Evolutionary conservation across 2,113 vertebrate species (phyloP).

Genomic region (Seriola dumerili): DNA sequence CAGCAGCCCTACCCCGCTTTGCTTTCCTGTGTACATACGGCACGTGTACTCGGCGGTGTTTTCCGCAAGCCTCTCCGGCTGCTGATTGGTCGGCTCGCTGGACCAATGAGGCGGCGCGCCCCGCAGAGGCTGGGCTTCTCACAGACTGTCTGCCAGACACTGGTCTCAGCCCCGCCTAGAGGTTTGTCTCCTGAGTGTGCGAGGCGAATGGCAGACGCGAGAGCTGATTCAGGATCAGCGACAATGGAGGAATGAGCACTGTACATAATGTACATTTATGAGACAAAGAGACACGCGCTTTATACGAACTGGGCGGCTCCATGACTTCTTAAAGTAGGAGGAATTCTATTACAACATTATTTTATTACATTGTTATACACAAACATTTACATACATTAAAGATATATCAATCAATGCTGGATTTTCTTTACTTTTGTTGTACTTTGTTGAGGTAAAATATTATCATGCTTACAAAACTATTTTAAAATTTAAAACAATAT

Average conservation of each 20-base stretch:
- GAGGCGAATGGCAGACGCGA: accelerated
- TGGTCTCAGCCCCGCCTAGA: conserved; percentile 31
- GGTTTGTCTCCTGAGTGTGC: neutral
- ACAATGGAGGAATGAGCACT: accelerated
- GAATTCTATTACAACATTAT: neutral
- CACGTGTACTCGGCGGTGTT: conserved; percentile 78
- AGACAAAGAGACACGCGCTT: conserved; percentile 16
- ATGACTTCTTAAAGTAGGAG: neutral
- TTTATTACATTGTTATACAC: neutral
- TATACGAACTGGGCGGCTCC: too few species aligned
- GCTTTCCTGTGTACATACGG: conserved; percentile 46
- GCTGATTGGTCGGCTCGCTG: conserved; percentile 67
- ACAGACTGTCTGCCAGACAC: neutral
- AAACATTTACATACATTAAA: too few species aligned
- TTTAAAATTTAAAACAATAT: too few species aligned
- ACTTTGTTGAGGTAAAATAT: neutral
- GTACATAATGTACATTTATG: conserved; percentile 17
- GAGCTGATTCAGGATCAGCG: conserved; percentile 42
- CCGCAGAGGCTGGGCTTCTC: neutral
- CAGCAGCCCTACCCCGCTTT: neutral
- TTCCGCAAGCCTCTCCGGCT: conserved; percentile 42
- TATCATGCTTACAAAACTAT: neutral
- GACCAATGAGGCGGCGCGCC: conserved; percentile 65
- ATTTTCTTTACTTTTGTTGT: neutral
- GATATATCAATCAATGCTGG: neutral